Base-by-base conservation (phyloP, 2,113 vertebrate species). In the Seriola rivoliana region DNA sequence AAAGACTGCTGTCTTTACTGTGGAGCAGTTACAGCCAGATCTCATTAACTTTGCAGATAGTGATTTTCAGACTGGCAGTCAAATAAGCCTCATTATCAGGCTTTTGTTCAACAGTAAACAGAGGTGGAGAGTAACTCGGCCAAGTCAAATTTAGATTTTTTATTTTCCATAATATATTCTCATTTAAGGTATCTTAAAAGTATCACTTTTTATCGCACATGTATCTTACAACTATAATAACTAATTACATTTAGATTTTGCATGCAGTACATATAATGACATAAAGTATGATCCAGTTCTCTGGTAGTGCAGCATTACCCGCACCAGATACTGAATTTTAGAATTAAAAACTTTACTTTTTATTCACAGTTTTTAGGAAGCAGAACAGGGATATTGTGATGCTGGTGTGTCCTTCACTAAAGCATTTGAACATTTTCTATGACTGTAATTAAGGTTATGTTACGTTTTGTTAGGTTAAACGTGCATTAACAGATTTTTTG, bases 1-100 rank as follows among this genome's bases (percentile, higher is more conserved):
- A 78, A 71, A 78, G 78, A 74, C 42, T 69, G 57, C 66, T 78
- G 73, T 69, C 71, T 63, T 73, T 64, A 75, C 64, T 48, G 58
- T 69, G 59, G 60, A 68, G 59, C 57, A 76, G 52, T 73, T 62
- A 66, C 21, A 78, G 42, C 19, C 4, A 48, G 64, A 65, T 57
- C 78, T 83, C 65, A 83, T 80, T 77, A 84, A 71, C 70, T 65
- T 72, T 19, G 42, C 50, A 59, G 44, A 34, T 68, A 13, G 34
- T 25, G 64, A 54, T 38, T 66, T 81, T 54, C 21, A 46, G 19
- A 74, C n/a, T 1, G 11, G 44, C 50, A 70, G 65, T 42, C 8
- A 16, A 63, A 55, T 58, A 40, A 32, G 23, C 4, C 52, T 32
- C 62, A 8, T 65, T 71, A 71, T 72, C 14, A 38, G 12, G 38